A percentile compares a stretch with the other conserved stretches of the same genome.
phyloP scores from a whole-genome alignment of 2,113 vertebrate species.

The Brachionichthys hirsutus region DNA sequence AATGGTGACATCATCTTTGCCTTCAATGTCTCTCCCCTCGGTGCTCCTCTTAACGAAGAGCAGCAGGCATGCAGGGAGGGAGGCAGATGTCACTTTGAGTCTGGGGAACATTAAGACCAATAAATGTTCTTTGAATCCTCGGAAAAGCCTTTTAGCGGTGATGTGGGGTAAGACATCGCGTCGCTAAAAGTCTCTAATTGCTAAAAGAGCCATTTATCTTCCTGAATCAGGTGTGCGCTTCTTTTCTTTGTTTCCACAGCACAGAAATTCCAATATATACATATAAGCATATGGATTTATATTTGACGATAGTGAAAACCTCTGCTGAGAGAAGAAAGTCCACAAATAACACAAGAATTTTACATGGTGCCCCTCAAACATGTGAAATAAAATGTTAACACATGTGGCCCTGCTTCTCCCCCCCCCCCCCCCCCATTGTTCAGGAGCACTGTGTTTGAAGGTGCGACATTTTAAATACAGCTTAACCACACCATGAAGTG shows the following conservation, averaged over 20 bases:
- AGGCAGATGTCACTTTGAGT: slow-evolving; percentile 77
- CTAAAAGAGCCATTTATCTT: slow-evolving; percentile 14
- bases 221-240: not conserved
- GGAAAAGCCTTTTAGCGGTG: slow-evolving; percentile 37
- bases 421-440: no score
- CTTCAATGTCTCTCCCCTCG: slow-evolving; percentile 66
- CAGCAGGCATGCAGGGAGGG: slow-evolving; percentile 67
- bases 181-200: slow-evolving; percentile 29
- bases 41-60: slow-evolving; percentile 73
- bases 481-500: not conserved
- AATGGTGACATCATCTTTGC: slow-evolving; percentile 75
- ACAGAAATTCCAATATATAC: not conserved
- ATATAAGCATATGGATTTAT: no score
- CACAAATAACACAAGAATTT: slow-evolving; percentile 53
- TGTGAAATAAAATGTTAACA: slow-evolving; percentile 68
- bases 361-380: slow-evolving; percentile 58
- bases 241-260: not conserved
- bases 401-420: slow-evolving; percentile 50
- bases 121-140: slow-evolving; percentile 64
- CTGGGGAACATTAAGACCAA: slow-evolving; percentile 73
- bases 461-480: not conserved
- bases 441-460: slow-evolving; percentile 17
- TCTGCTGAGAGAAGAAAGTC: slow-evolving; percentile 35
- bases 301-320: not conserved
- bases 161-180: slow-evolving; percentile 21